These are phyloP conservation scores for Digitonthophagus gazella DNA, from an alignment of 2,888 invertebrate genomes.

Conservation along the genomic window DNA sequence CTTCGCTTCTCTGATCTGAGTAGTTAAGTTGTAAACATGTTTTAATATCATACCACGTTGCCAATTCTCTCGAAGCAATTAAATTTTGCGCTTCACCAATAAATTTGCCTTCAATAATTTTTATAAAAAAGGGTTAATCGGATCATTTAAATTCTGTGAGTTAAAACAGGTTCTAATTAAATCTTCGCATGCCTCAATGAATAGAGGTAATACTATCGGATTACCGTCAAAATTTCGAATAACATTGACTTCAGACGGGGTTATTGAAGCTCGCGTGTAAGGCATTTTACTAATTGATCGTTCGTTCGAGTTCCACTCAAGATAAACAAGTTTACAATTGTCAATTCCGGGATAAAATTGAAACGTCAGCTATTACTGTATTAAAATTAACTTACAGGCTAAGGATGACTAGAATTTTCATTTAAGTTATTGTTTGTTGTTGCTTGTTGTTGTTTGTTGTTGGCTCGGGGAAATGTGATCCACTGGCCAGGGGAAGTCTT, in stretches of 20 bases:
- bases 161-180: not conserved
- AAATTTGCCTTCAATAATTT: conserved; percentile 8
- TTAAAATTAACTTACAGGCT: no score
- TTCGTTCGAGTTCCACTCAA: no score
- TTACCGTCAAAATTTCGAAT: no score
- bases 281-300: no score
- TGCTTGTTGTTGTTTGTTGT: no score
- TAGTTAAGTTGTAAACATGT: not conserved
- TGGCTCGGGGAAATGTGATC: no score
- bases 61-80: conserved; percentile 6
- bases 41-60: conserved; percentile 11
- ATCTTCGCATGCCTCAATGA: not conserved
- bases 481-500: no score
- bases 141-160: not conserved
- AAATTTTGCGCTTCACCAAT: conserved; percentile 2
- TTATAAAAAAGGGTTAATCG: not conserved
- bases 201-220: not conserved
- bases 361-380: no score
- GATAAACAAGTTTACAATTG: no score
- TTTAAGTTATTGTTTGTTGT: no score
- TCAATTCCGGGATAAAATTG: no score
- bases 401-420: no score
- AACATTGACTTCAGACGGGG: not conserved
- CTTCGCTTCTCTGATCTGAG: not conserved
- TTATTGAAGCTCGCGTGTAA: not conserved